A percentile compares a stretch with the other conserved stretches of the same genome.
These are phyloP conservation scores for Lepidocyrtinus sp. DNA, from an alignment of 2,888 invertebrate genomes.

Conservation along the genomic window DNA sequence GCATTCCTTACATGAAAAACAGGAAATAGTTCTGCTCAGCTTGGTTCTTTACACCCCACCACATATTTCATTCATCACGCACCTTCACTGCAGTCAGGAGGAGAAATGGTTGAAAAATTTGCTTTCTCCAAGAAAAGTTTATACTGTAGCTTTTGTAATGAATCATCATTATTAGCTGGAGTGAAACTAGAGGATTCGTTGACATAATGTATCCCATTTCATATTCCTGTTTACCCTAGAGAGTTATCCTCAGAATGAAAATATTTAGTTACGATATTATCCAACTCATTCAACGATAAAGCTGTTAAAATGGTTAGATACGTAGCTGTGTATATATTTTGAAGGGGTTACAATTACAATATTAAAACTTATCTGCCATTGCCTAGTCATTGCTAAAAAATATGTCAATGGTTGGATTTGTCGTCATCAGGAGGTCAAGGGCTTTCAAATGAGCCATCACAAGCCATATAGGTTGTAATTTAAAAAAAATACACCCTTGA, in stretches of 20 bases:
- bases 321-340: too few relatives aligned
- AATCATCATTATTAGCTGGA: constrained; percentile 33
- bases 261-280: background rate
- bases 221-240: too few relatives aligned
- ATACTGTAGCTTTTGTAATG: constrained; percentile 37
- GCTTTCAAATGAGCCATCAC: too few relatives aligned
- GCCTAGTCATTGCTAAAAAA: too few relatives aligned
- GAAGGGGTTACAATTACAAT: too few relatives aligned
- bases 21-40: background rate
- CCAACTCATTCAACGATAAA: too few relatives aligned
- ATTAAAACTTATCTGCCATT: too few relatives aligned
- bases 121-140: background rate
- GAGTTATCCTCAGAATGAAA: background rate
- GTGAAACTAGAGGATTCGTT: constrained; percentile 15
- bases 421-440: too few relatives aligned
- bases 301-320: too few relatives aligned
- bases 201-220: constrained; percentile 7
- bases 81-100: background rate
- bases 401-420: too few relatives aligned
- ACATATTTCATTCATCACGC: constrained; percentile 30
- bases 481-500: too few relatives aligned
- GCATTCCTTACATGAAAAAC: background rate
- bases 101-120: background rate
- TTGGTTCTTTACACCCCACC: background rate
- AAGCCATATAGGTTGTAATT: too few relatives aligned